Evolutionary conservation across 1,140 invertebrate species (phyloP).

Genomic region (Lasioglossum baleicum): DNA sequence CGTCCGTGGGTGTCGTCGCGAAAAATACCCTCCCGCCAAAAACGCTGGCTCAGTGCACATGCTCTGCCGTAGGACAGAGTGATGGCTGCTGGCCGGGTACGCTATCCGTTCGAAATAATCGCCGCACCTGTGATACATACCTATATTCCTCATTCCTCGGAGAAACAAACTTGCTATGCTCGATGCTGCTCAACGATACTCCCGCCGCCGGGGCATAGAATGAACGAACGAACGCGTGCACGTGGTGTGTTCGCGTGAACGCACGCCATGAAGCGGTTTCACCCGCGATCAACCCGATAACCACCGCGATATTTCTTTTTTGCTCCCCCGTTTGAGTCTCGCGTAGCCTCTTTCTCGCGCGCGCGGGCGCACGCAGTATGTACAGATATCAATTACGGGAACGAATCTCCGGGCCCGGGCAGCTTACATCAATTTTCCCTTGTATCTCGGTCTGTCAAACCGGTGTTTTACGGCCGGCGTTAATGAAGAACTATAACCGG

Average conservation of each 20-base stretch:
- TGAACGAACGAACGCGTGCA: constrained; percentile 35
- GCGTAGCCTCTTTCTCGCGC: not conserved
- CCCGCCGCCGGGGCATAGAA: not conserved
- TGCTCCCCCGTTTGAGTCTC: not conserved
- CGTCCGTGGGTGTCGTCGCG: not conserved
- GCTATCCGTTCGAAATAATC: not conserved
- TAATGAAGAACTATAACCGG: constrained; percentile 48
- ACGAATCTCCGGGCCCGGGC: constrained; percentile 30
- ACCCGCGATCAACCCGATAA: constrained; percentile 33
- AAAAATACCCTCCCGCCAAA: constrained; percentile 65
- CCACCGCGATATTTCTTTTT: constrained; percentile 39
- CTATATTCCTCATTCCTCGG: too few species aligned
- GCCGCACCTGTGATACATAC: too few species aligned
- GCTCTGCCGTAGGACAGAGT: constrained; percentile 49
- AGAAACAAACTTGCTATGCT: too few species aligned
- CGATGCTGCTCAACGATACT: not conserved
- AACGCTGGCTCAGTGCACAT: constrained; percentile 56
- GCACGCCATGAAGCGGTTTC: constrained; percentile 23
- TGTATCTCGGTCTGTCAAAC: constrained; percentile 48
- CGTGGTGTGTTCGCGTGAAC: constrained; percentile 44
- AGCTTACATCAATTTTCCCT: constrained; percentile 44
- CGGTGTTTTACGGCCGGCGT: constrained; percentile 39
- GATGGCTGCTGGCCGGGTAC: not conserved
- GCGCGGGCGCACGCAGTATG: not conserved
- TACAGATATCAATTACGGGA: constrained; percentile 49